These are phyloP conservation scores for Aelia acuminata DNA, from an alignment of 2,888 invertebrate species.

Conservation along the genomic window DNA sequence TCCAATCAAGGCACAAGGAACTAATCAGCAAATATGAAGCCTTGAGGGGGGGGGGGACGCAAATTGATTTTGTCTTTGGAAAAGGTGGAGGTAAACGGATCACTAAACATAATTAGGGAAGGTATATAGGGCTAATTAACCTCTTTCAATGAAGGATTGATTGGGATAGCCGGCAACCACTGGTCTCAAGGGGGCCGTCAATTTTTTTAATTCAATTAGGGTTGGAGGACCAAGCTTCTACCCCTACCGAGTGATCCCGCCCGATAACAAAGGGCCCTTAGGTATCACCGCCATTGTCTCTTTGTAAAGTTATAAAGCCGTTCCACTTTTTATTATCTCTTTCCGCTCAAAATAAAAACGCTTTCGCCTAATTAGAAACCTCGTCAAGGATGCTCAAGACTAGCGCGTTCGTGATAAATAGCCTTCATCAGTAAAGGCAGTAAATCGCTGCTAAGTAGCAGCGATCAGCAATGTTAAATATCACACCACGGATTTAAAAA, in stretches of 20 bases:
- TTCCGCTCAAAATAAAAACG: neutral
- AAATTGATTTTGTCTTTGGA: conserved; percentile 46
- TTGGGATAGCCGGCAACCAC: neutral
- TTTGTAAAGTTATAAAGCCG: neutral
- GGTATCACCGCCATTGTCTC: neutral
- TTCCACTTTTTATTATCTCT: neutral
- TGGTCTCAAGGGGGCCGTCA: neutral
- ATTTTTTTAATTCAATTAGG: conserved; percentile 43
- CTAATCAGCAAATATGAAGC: conserved; percentile 46
- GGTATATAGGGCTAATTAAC: conserved; percentile 32
- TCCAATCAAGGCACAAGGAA: conserved; percentile 27
- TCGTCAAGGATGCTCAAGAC: neutral
- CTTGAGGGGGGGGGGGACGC: conserved; percentile 5
- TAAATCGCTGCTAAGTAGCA: neutral
- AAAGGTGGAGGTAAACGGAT: conserved; percentile 26
- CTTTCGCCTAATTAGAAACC: conserved; percentile 5
- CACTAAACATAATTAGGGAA: conserved; percentile 40
- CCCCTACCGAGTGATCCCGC: neutral
- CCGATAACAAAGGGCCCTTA: conserved; percentile 18
- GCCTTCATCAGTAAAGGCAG: neutral
- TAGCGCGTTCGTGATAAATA: neutral
- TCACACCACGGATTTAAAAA: neutral
- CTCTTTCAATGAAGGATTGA: conserved; percentile 37
- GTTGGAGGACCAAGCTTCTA: neutral
- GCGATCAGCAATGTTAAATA: neutral